phyloP scores from a whole-genome alignment of 1,140 invertebrate species.

The Marisa cornuarietis region DNA sequence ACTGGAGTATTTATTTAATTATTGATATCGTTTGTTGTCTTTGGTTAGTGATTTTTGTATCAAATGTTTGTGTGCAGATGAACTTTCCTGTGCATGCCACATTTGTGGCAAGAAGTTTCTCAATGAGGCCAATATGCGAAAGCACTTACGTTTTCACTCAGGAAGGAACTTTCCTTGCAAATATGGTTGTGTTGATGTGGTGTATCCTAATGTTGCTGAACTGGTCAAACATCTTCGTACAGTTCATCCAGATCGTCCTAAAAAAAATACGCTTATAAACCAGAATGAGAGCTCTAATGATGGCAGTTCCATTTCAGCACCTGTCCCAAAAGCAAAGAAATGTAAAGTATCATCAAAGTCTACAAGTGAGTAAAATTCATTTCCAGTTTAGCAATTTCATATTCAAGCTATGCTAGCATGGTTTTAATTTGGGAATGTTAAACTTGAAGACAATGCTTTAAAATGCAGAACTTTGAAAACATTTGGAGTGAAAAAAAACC shows the following conservation, averaged over 20 bases:
- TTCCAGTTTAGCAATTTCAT: too few relatives aligned
- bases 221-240: constrained; percentile 42
- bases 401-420: too few relatives aligned
- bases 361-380: too few relatives aligned
- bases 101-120: constrained; percentile 48
- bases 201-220: constrained; percentile 38
- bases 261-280: not conserved
- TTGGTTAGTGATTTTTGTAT: constrained; percentile 6
- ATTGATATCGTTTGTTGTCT: not conserved
- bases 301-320: not conserved
- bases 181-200: constrained; percentile 34
- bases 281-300: not conserved
- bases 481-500: too few relatives aligned
- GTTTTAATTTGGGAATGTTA: too few relatives aligned
- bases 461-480: too few relatives aligned
- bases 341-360: too few relatives aligned
- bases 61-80: constrained; percentile 34
- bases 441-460: too few relatives aligned
- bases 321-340: too few relatives aligned
- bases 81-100: constrained; percentile 37
- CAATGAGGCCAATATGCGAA: constrained; percentile 44
- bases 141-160: constrained; percentile 48
- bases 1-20: not conserved
- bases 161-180: constrained; percentile 45
- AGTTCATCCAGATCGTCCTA: constrained; percentile 36